A percentile compares a stretch with the other conserved stretches of the same genome.
These are phyloP conservation scores for Schizopygopsis malacanthus DNA, from an alignment of 2,797 vertebrate genomes.

Conservation along the genomic window DNA sequence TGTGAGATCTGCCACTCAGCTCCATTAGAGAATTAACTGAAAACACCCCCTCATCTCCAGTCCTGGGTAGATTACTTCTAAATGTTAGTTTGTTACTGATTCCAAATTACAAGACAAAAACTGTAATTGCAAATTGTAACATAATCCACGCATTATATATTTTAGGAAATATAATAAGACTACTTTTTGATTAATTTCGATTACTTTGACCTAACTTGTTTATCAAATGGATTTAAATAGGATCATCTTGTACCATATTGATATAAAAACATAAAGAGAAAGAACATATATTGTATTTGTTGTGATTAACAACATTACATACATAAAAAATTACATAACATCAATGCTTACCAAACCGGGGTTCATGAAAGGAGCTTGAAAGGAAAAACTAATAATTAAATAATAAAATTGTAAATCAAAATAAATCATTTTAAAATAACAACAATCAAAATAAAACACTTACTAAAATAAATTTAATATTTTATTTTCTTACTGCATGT, in stretches of 20 bases:
- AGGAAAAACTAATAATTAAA: not conserved
- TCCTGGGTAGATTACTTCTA: not conserved
- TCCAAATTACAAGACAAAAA: not conserved
- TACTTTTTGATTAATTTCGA: not conserved
- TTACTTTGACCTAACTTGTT: not conserved
- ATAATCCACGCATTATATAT: not conserved
- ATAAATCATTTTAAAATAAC: not conserved
- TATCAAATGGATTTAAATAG: too few relatives aligned
- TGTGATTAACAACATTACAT: too few relatives aligned
- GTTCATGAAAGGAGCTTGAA: too few relatives aligned
- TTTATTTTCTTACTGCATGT: not conserved
- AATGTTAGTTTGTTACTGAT: not conserved
- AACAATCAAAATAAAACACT: not conserved
- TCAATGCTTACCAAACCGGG: too few relatives aligned
- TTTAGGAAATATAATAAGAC: not conserved
- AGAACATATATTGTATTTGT: too few relatives aligned
- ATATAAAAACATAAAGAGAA: too few relatives aligned
- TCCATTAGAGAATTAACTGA: not conserved
- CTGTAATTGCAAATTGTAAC: not conserved
- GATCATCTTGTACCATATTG: too few relatives aligned
- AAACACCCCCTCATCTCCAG: not conserved
- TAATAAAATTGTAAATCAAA: not conserved
- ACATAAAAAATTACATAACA: too few relatives aligned
- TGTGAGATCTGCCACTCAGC: not conserved
- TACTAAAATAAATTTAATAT: not conserved